Conservation (phyloP, 2,888 invertebrate genomes). For the Nyleta sp. region DNA sequence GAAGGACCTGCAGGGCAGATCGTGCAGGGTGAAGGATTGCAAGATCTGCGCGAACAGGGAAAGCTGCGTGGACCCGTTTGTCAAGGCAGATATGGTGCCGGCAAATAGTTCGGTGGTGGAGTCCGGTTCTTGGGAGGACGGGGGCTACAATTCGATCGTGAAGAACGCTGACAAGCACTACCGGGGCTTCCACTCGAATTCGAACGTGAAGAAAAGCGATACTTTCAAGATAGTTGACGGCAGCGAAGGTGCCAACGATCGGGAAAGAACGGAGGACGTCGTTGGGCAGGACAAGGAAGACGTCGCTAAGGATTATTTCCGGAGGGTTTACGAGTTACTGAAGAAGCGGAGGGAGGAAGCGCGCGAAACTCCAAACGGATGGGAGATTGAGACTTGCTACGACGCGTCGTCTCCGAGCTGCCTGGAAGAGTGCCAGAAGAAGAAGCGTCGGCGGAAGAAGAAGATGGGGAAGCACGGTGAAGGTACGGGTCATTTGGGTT, state of each 20-base stretch:
- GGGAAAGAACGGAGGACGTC: conserved; percentile 25
- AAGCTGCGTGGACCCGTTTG: conserved; percentile 63
- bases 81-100: conserved; percentile 45
- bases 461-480: conserved; percentile 62
- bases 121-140: neutral
- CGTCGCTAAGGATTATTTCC: conserved; percentile 77
- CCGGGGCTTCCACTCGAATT: conserved; percentile 66
- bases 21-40: conserved; percentile 69
- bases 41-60: conserved; percentile 65
- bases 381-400: conserved; percentile 63
- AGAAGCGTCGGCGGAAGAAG: conserved; percentile 70
- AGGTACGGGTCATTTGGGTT: conserved; percentile 47
- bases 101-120: conserved; percentile 10
- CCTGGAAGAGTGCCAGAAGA: conserved; percentile 69
- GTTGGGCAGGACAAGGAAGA: conserved; percentile 49
- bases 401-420: conserved; percentile 75
- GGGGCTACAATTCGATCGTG: conserved; percentile 71
- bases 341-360: conserved; percentile 72
- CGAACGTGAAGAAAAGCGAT: conserved; percentile 78
- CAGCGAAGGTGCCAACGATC: conserved; percentile 68
- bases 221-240: conserved; percentile 78
- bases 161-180: conserved; percentile 67
- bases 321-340: conserved; percentile 77
- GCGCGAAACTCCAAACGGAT: conserved; percentile 60
- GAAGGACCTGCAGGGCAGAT: conserved; percentile 71